Base-by-base conservation (phyloP, 2,113 vertebrate genomes). In the Chloropsis hardwickii region DNA sequence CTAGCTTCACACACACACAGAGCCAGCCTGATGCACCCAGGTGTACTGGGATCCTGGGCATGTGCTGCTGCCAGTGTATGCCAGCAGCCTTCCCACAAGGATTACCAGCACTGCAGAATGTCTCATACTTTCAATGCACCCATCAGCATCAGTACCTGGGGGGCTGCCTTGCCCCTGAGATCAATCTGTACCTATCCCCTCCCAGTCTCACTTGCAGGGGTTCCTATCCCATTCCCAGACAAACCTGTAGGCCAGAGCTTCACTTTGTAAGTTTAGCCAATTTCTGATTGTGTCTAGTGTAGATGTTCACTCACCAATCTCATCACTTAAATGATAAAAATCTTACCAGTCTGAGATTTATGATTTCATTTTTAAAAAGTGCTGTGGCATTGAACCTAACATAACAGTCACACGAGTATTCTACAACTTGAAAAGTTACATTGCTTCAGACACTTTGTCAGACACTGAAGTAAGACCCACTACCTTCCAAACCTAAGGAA, bases 61-160 rank as follows among this genome's bases (percentile, higher is more conserved):
- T 1, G 5, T 27, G 16, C 20, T 76, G 51, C 62, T 77, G 62
- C 23, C 61, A 37, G 6, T 0, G 4, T 4, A 8, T 8, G 31
- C 28, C 56, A 60, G 40, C 45, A 92, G 73, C 23, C n/a, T 24
- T 28, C 3, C 31, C 56, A 40, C 23, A 54, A 42, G 74, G 53
- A 80, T 22, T 58, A 44, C 29, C 39, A 40, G 21, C 3, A 9
- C 37, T 5, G 13, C 9, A 64, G 12, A 76, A 54, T 16, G 6
- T 14, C 39, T 92, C 62, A 5, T 33, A 8, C 8, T 42, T 54
- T 37, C 25, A 79, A 12, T 10, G 40, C 11, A 50, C 3, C 11
- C 20, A 39, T 14, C 4, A 4, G 29, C 51, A 27, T 18, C 6
- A 0, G 19, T 24, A 21, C 20, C 2, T 1, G 1, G 12, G 5